Evolutionary conservation across 2,888 invertebrate genomes (phyloP).

Genomic region (Phyto melanocephala): DNA sequence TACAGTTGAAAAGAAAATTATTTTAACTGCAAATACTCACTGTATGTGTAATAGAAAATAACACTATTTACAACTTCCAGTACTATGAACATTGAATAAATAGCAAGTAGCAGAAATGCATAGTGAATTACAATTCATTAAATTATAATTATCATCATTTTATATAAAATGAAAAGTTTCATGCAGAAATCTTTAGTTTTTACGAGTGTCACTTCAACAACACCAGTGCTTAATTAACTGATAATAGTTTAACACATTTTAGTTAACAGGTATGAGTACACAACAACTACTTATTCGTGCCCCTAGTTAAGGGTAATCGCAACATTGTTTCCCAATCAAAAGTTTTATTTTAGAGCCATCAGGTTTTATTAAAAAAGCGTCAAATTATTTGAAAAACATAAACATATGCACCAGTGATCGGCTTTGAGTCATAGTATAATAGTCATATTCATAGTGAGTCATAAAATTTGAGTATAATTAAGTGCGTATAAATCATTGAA

Average conservation of each 20-base stretch:
- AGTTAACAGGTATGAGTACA: not conserved
- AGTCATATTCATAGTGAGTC: too few species aligned
- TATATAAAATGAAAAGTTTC: not conserved
- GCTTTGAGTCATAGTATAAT: too few species aligned
- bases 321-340: not conserved
- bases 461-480: too few species aligned
- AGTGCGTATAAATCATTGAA: too few species aligned
- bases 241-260: not conserved
- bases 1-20: not conserved
- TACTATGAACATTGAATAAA: not conserved
- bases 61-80: not conserved
- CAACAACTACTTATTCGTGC: not conserved
- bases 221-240: not conserved
- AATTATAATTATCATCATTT: not conserved
- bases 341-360: not conserved
- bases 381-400: too few species aligned
- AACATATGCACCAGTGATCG: too few species aligned
- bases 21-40: not conserved
- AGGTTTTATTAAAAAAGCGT: too few species aligned
- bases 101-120: not conserved
- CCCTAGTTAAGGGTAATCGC: not conserved
- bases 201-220: not conserved
- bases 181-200: not conserved
- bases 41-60: not conserved
- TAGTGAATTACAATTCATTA: not conserved